Percentiles rank a stretch among this genome's conserved stretches.
These are phyloP conservation scores for Tyria jacobaeae DNA, from an alignment of 2,888 invertebrate genomes.

Conservation along the genomic window DNA sequence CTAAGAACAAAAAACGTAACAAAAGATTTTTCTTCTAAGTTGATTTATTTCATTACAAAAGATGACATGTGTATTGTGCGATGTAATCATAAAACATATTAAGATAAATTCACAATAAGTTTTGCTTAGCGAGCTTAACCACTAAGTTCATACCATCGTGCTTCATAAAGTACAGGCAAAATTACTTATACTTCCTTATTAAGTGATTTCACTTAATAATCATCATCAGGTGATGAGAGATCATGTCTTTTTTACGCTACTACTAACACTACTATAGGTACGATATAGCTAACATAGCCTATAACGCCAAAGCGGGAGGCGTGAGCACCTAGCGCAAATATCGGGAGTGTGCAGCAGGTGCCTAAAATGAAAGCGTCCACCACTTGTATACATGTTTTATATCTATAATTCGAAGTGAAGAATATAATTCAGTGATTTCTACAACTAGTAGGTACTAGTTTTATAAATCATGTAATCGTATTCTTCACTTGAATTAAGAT, in stretches of 20 bases:
- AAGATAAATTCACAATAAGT: not conserved
- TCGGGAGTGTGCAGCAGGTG: not conserved
- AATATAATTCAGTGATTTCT: too few relatives aligned
- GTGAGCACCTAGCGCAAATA: not conserved
- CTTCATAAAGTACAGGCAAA: not conserved
- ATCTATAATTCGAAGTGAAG: not conserved
- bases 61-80: not conserved
- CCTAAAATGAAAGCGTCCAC: not conserved
- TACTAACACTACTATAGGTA: not conserved
- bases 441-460: too few relatives aligned
- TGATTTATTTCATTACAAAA: not conserved
- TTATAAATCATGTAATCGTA: too few relatives aligned
- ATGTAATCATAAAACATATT: not conserved
- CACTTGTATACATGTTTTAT: not conserved
- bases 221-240: not conserved
- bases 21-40: not conserved
- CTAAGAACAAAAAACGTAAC: constrained; percentile 6
- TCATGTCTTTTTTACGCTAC: not conserved
- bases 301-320: not conserved
- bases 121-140: not conserved
- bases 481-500: too few relatives aligned
- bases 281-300: not conserved
- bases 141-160: too few relatives aligned
- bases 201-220: not conserved
- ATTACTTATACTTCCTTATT: not conserved